Percentiles rank a stretch among this genome's conserved stretches.
These are phyloP conservation scores for Neodiprion lecontei DNA, from an alignment of 1,140 invertebrate species.

Conservation along the genomic window DNA sequence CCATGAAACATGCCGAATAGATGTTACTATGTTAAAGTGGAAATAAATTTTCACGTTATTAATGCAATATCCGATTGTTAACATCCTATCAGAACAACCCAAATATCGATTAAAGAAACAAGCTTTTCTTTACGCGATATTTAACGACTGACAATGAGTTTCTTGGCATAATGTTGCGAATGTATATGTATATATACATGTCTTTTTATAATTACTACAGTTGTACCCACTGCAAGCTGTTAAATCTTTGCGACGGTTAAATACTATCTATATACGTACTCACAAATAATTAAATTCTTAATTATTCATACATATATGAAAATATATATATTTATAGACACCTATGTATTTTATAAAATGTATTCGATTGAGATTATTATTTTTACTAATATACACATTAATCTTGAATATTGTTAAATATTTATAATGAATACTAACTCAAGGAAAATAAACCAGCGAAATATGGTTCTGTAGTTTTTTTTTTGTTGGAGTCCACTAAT, in stretches of 20 bases:
- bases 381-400: no score
- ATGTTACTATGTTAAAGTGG: no score
- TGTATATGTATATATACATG: no score
- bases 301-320: slow-evolving; percentile 3
- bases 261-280: slow-evolving; percentile 16
- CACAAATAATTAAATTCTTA: not conserved
- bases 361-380: not conserved
- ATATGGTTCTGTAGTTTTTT: not conserved
- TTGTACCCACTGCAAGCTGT: no score
- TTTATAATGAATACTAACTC: not conserved
- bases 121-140: not conserved
- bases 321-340: not conserved
- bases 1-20: no score
- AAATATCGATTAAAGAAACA: not conserved
- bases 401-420: no score
- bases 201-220: no score
- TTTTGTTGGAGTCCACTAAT: not conserved
- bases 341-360: not conserved
- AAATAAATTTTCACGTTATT: no score
- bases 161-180: no score
- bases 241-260: not conserved
- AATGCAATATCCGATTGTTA: no score
- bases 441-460: not conserved
- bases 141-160: no score
- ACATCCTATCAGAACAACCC: not conserved